Evolutionary conservation across 2,888 invertebrate species (phyloP).

Genomic region (Disparrhopalites patrizii): DNA sequence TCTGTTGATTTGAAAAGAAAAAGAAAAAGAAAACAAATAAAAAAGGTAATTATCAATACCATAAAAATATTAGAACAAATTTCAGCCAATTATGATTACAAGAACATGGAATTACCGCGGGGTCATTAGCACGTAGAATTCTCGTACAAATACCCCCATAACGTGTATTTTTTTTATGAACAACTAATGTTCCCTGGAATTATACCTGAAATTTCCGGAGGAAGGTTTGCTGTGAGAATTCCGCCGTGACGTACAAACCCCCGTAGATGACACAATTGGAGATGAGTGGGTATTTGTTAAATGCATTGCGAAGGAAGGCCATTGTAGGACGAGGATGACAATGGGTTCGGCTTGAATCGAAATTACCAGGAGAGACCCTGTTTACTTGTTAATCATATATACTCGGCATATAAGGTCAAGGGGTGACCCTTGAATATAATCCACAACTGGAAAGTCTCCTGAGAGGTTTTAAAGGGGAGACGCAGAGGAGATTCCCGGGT

Average conservation of each 20-base stretch:
- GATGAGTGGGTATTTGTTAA: slow-evolving; percentile 54
- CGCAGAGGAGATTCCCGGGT: no score
- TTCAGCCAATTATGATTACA: background rate
- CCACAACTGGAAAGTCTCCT: no score
- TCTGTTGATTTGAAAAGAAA: no score
- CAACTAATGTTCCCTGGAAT: slow-evolving; percentile 21
- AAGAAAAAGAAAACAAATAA: slow-evolving; percentile 19
- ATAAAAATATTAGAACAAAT: background rate
- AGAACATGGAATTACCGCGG: no score
- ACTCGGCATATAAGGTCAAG: no score
- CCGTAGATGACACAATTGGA: slow-evolving; percentile 66
- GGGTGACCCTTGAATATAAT: no score
- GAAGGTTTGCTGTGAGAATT: slow-evolving; percentile 71
- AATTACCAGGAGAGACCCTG: no score
- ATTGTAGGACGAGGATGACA: slow-evolving; percentile 13
- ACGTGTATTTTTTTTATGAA: slow-evolving; percentile 27
- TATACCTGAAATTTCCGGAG: slow-evolving; percentile 65
- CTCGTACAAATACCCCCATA: no score
- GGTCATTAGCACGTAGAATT: no score
- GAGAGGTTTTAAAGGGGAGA: no score
- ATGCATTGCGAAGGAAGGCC: slow-evolving; percentile 34
- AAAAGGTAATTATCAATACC: background rate
- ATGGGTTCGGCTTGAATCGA: background rate
- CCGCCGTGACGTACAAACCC: slow-evolving; percentile 71
- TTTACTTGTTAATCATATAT: no score